Evolutionary conservation across 2,113 vertebrate genomes (phyloP).

Genomic region (Rhegmatorhina hoffmannsi): DNA sequence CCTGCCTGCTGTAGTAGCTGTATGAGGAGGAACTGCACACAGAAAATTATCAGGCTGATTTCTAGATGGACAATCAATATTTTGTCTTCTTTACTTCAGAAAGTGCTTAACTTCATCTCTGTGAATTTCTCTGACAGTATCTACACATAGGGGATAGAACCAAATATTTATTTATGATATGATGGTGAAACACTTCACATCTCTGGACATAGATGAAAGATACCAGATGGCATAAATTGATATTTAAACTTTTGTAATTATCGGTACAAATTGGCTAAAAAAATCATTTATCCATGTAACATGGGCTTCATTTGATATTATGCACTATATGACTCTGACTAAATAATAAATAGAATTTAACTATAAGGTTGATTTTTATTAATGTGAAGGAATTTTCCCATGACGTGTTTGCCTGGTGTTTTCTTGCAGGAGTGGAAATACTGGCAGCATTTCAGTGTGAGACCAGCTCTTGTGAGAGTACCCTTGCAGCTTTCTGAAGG

Average conservation of each 20-base stretch:
- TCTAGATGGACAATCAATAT: background rate
- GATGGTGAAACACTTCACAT: background rate
- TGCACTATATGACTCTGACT: background rate
- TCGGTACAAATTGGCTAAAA: background rate
- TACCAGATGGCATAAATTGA: background rate
- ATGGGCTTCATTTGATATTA: background rate
- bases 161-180: background rate
- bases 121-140: background rate
- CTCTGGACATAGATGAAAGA: background rate
- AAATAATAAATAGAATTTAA: background rate
- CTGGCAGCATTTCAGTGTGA: background rate
- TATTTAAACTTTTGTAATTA: background rate
- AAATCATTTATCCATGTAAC: background rate
- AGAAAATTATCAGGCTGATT: background rate
- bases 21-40: background rate
- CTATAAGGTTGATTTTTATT: fast-evolving
- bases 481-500: background rate
- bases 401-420: background rate
- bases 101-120: background rate
- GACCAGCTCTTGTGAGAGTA: background rate
- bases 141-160: background rate
- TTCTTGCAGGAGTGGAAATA: background rate
- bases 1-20: background rate
- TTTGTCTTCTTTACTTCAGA: background rate
- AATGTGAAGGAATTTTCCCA: background rate